These are phyloP conservation scores for Scartelaos histophorus DNA, from an alignment of 2,113 vertebrate genomes.

Conservation along the genomic window DNA sequence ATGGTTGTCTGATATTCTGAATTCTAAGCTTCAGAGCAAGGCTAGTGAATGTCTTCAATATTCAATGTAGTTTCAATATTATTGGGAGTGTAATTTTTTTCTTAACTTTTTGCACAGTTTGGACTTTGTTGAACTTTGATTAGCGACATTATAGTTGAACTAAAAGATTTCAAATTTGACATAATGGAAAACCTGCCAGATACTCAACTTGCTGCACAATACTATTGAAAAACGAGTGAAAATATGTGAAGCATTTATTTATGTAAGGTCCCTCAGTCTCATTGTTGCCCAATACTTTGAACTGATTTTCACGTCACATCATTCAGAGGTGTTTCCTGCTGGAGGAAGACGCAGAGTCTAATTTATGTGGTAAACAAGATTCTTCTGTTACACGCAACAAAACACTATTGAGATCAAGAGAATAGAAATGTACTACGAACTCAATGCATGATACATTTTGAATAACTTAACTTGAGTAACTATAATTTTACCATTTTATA, in stretches of 20 bases:
- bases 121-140: background rate
- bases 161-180: background rate
- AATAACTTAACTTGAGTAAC: background rate
- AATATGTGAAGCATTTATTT: constrained; percentile 16
- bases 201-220: background rate
- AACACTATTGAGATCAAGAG: background rate
- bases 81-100: too few species aligned
- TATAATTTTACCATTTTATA: too few species aligned
- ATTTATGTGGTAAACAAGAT: constrained; percentile 7
- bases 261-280: constrained; percentile 22
- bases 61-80: too few species aligned
- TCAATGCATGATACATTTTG: background rate
- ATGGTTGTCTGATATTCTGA: too few species aligned
- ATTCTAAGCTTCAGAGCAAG: too few species aligned
- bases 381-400: background rate
- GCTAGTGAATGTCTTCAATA: too few species aligned
- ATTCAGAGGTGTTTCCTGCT: constrained; percentile 46
- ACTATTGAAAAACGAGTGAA: background rate
- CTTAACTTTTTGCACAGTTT: background rate
- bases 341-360: constrained; percentile 21
- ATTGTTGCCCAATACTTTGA: constrained; percentile 32
- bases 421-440: background rate
- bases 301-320: constrained; percentile 5
- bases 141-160: background rate
- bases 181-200: background rate